Conservation (phyloP, 2,888 invertebrate genomes). For the Ochropacha duplaris region DNA sequence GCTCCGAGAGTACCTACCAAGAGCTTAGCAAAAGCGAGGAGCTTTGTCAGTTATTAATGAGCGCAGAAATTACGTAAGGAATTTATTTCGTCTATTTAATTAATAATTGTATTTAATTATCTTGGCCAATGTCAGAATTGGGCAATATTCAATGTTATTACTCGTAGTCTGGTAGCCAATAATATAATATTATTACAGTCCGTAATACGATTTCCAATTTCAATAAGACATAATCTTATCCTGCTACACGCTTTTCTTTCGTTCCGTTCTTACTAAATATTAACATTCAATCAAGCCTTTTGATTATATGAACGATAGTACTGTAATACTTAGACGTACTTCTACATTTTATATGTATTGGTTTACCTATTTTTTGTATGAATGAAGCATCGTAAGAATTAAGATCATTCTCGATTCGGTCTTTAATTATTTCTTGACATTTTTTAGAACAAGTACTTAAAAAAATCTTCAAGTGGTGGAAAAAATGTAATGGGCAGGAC, state of each 20-base stretch:
- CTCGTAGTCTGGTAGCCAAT: slow-evolving; percentile 9
- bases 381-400: no score
- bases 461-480: slow-evolving; percentile 23
- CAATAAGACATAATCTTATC: slow-evolving; percentile 10
- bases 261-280: neutral
- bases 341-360: neutral
- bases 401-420: no score
- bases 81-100: slow-evolving; percentile 48
- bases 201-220: slow-evolving; percentile 15
- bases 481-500: slow-evolving; percentile 31
- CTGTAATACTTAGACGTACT: neutral
- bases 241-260: neutral
- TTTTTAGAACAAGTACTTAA: slow-evolving; percentile 4
- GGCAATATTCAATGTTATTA: slow-evolving; percentile 2
- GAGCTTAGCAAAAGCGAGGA: slow-evolving; percentile 46
- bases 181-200: slow-evolving; percentile 15
- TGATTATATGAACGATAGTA: no score
- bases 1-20: slow-evolving; percentile 32
- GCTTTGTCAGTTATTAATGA: slow-evolving; percentile 68
- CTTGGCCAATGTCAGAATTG: neutral
- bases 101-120: slow-evolving; percentile 39
- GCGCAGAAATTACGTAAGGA: slow-evolving; percentile 53
- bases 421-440: neutral
- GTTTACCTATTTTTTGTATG: no score
- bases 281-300: neutral